A percentile compares a stretch with the other conserved stretches of the same genome.
Conservation (phyloP, 2,888 invertebrate genomes). For the Dasypolia templi region DNA sequence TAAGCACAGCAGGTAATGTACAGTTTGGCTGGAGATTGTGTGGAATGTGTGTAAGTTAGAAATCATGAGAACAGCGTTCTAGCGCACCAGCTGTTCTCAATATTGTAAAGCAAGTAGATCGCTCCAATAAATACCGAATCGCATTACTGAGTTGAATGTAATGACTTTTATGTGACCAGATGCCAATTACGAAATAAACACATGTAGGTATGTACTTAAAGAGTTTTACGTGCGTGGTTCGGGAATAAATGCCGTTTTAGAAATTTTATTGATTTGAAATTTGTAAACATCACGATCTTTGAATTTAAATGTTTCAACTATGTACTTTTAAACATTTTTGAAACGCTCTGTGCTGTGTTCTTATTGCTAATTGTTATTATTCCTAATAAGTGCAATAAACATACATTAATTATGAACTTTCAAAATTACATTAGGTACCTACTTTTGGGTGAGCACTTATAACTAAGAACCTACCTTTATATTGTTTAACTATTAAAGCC, state of each 20-base stretch:
- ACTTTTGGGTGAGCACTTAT: neutral
- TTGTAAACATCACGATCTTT: constrained; percentile 10
- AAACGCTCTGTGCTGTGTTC: neutral
- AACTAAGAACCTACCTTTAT: neutral
- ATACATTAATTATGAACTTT: neutral
- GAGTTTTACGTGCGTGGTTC: constrained; percentile 16
- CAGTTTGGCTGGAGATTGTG: constrained; percentile 42
- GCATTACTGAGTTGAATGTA: constrained; percentile 82
- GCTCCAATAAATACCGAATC: constrained; percentile 84
- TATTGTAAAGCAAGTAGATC: constrained; percentile 79
- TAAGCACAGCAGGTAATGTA: constrained; percentile 52
- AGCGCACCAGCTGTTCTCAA: constrained; percentile 78
- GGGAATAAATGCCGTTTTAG: constrained; percentile 18
- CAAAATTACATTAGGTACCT: neutral
- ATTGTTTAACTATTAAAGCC: neutral
- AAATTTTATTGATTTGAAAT: neutral
- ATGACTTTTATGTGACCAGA: constrained; percentile 74
- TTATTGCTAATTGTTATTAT: no score
- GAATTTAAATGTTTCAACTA: constrained; percentile 6
- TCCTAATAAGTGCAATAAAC: neutral
- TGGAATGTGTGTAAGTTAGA: constrained; percentile 50
- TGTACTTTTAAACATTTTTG: neutral
- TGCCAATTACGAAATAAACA: constrained; percentile 74
- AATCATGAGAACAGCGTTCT: constrained; percentile 77
- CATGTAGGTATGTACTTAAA: constrained; percentile 42